Conservation (phyloP, 2,888 invertebrate genomes). For the Mycogona germanica region DNA sequence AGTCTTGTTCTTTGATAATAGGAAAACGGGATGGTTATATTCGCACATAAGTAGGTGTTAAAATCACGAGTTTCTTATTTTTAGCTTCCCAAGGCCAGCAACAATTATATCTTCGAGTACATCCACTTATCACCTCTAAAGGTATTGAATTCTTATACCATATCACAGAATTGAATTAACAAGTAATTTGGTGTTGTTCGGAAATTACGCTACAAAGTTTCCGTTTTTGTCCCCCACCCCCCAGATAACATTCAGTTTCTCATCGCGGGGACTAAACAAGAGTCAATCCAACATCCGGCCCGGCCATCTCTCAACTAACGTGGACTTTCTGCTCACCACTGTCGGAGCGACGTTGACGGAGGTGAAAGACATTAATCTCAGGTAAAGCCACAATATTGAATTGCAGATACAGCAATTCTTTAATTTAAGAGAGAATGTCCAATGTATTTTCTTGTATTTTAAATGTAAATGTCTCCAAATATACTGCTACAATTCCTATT, state of each 20-base stretch:
- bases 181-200: too few relatives aligned
- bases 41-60: too few relatives aligned
- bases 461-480: too few relatives aligned
- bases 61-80: too few relatives aligned
- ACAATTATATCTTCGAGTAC: conserved; percentile 32
- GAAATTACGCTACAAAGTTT: too few relatives aligned
- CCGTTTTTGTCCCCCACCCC: conserved; percentile 10
- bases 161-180: too few relatives aligned
- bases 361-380: conserved; percentile 50
- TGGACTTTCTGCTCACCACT: conserved; percentile 50
- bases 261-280: conserved; percentile 35
- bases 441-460: too few relatives aligned
- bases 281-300: conserved; percentile 25
- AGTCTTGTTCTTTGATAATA: too few relatives aligned
- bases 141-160: conserved; percentile 24
- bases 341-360: conserved; percentile 51
- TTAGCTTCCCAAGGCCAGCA: conserved; percentile 26
- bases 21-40: too few relatives aligned
- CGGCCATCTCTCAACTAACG: conserved; percentile 42
- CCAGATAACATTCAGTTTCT: conserved; percentile 43
- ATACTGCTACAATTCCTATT: too few relatives aligned
- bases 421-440: not conserved
- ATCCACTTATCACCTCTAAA: conserved; percentile 34
- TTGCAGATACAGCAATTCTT: too few relatives aligned
- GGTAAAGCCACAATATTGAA: conserved; percentile 42